phyloP scores from a whole-genome alignment of 2,797 vertebrate species.

The Aldrovandia affinis region DNA sequence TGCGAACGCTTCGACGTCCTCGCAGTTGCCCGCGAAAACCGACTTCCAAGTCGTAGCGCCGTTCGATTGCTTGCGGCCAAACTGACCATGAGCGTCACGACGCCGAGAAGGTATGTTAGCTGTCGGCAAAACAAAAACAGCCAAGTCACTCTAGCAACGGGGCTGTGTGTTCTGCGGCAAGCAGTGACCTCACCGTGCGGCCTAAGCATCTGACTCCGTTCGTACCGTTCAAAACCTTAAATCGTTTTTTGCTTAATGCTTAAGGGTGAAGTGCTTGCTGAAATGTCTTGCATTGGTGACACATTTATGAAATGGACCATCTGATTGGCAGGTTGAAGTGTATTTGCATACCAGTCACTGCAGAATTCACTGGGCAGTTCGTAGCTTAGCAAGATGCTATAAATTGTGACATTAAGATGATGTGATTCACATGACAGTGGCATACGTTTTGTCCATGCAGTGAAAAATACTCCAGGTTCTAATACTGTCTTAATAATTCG shows the following conservation, averaged over 20 bases:
- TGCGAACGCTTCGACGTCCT: constrained; percentile 56
- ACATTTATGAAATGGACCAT: not conserved
- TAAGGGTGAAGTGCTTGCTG: not conserved
- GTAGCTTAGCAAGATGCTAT: not conserved
- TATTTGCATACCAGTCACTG: not conserved
- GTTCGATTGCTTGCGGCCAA: constrained; percentile 62
- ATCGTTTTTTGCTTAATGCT: not conserved
- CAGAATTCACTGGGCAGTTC: not conserved
- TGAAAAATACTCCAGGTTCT: constrained; percentile 99
- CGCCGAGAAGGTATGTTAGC: constrained; percentile 46
- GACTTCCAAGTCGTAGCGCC: constrained; percentile 49
- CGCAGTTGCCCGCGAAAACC: constrained; percentile 49
- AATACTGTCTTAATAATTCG: constrained; percentile 33
- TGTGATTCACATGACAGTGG: not conserved
- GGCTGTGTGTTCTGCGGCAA: not conserved
- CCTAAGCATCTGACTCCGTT: not conserved
- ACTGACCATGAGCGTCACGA: constrained; percentile 71
- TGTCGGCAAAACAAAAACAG: not conserved
- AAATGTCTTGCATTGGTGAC: not conserved
- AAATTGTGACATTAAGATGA: not conserved
- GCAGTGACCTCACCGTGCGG: not conserved
- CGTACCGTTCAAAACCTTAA: too few relatives aligned
- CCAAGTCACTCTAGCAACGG: not conserved
- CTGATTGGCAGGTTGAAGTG: not conserved
- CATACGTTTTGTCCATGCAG: constrained; percentile 74